phyloP scores from a whole-genome alignment of 2,888 invertebrate genomes.

The Zootermopsis nevadensis region DNA sequence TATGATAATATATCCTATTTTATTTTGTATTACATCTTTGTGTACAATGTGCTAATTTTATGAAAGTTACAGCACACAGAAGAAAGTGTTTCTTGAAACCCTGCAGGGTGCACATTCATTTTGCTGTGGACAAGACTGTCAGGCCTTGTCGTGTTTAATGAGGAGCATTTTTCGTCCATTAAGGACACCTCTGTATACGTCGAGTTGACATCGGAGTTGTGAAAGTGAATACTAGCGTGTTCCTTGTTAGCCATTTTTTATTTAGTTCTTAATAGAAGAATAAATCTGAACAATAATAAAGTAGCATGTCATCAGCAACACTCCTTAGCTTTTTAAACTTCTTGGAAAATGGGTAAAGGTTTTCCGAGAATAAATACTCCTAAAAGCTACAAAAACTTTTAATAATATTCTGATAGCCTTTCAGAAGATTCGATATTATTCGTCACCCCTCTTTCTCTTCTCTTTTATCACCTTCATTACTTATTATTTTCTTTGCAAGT shows the following conservation, averaged over 20 bases:
- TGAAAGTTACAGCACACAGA: too few species aligned
- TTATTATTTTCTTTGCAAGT: neutral
- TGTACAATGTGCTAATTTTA: too few species aligned
- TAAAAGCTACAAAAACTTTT: neutral
- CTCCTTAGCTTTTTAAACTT: neutral
- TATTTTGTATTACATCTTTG: too few species aligned
- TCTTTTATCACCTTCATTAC: neutral
- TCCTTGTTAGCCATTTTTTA: neutral
- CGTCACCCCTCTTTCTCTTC: neutral
- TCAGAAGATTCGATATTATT: neutral
- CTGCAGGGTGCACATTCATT: too few species aligned
- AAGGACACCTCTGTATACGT: neutral
- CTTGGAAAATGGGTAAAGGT: neutral
- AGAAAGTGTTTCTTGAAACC: too few species aligned
- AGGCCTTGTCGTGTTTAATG: neutral
- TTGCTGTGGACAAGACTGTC: too few species aligned
- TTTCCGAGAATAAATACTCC: conserved; percentile 10
- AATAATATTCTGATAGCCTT: neutral
- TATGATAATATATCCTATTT: too few species aligned
- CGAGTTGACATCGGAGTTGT: neutral
- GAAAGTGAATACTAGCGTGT: neutral
- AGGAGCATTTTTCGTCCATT: neutral
- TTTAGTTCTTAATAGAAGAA: neutral
- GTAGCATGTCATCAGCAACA: neutral
- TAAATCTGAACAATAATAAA: neutral